These are phyloP conservation scores for Martes martes DNA, from an alignment of 2,113 vertebrate species.

Conservation along the genomic window DNA sequence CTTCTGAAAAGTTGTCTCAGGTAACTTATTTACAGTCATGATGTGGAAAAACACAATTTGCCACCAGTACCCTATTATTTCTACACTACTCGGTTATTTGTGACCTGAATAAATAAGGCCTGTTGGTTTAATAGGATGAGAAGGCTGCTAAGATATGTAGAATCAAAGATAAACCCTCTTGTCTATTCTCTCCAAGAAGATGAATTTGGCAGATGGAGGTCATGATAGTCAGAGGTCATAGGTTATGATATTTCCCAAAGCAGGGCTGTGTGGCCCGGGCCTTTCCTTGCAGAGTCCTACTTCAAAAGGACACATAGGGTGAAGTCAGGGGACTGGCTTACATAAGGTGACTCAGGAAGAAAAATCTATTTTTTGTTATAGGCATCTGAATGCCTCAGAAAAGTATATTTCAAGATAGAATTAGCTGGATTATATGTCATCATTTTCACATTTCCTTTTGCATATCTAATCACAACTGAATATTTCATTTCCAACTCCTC, in stretches of 20 bases:
- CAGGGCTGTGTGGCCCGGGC: too few relatives aligned
- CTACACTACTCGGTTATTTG: conserved; percentile 66
- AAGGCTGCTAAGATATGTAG: neutral
- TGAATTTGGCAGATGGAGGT: neutral
- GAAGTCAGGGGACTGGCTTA: neutral
- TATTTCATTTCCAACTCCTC: conserved; percentile 18
- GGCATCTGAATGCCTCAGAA: neutral
- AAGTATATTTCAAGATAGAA: neutral
- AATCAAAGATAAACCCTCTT: neutral
- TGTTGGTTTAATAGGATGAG: neutral
- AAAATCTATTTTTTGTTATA: neutral
- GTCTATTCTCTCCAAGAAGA: neutral
- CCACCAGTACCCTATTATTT: conserved; percentile 69
- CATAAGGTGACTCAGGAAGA: neutral
- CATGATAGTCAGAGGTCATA: neutral
- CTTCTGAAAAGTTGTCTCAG: conserved; percentile 72
- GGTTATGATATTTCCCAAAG: neutral
- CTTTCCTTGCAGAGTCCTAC: neutral
- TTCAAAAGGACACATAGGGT: neutral
- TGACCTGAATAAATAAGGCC: conserved; percentile 73
- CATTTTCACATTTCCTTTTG: neutral
- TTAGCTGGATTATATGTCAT: neutral
- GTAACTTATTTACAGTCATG: conserved; percentile 68
- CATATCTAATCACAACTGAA: neutral
- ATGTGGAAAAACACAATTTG: conserved; percentile 68